Base-by-base conservation (phyloP, 2,113 vertebrate species). In the Myotis davidii region DNA sequence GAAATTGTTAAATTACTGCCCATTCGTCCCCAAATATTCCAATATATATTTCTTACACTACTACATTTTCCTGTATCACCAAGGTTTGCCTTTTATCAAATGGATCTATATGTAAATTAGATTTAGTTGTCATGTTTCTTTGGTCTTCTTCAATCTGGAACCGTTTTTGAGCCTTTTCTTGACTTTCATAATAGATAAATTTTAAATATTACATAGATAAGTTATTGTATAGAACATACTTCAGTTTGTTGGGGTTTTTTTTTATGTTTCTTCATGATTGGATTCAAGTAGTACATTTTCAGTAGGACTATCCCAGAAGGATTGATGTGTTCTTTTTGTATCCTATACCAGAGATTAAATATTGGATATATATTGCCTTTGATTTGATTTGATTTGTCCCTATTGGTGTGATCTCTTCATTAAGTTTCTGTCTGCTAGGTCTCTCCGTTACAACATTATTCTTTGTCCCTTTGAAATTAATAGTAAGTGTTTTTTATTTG, bases 401-500 rank as follows among this genome's bases (percentile, higher is more conserved):
- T 27, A 25, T 29, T 59, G 27, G 18, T 83, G 4, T 59, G 32
- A 65, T 65, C 11, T 29, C 18, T 72, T 88, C 59, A 81, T 82
- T 96, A 88, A 76, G 39, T 9, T 72, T 94, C n/a, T 87, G 3
- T 88, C 73, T 91, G 18, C 69, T 82, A 29, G 85, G 8, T 74
- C 29, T 91, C n/a, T 67, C 59, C 69, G 32, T 79, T 92, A 50
- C 5, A 64, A 61, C 9, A 4, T 27, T 67, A 59, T 52, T 67
- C 27, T 85, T 93, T 91, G 72, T 59, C 21, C 29, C 59, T 70
- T 88, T 88, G 20, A 94, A 86, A 65, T 92, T 69, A 54, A 54
- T 69, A 61, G 45, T 59, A 64, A 59, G 3, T 74, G 45, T 70
- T 67, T 92, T 87, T 90, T 0, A 93, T 64, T 69, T 88, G 14